These are phyloP conservation scores for Endomychus coccineus DNA, from an alignment of 2,888 invertebrate species.

Conservation along the genomic window DNA sequence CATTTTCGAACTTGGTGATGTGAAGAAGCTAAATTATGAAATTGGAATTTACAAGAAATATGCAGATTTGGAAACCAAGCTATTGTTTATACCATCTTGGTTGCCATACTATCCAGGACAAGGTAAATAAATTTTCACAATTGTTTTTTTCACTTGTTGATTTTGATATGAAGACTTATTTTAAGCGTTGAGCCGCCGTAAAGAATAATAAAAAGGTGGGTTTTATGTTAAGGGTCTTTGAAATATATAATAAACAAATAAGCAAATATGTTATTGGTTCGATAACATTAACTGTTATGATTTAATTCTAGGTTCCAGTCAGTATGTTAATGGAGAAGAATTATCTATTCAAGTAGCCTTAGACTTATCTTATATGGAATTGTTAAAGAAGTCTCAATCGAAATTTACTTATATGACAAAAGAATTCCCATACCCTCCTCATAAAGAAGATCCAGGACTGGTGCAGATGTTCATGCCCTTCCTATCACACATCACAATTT, in stretches of 20 bases:
- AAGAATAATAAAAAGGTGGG: too few relatives aligned
- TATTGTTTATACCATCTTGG: too few relatives aligned
- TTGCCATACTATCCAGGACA: too few relatives aligned
- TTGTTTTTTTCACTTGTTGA: too few relatives aligned
- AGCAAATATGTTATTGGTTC: not conserved
- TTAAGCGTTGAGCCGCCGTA: too few relatives aligned
- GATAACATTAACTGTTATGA: constrained; percentile 2
- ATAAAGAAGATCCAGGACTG: constrained; percentile 33
- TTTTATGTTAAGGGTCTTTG: too few relatives aligned
- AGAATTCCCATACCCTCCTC: constrained; percentile 52
- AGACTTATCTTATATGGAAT: constrained; percentile 50
- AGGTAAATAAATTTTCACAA: too few relatives aligned
- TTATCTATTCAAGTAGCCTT: constrained; percentile 54
- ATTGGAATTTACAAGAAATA: constrained; percentile 8
- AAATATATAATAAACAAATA: not conserved
- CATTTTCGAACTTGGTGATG: constrained; percentile 29
- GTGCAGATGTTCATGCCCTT: constrained; percentile 34
- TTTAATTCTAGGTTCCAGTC: constrained; percentile 34
- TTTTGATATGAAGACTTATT: too few relatives aligned
- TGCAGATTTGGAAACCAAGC: constrained; percentile 16
- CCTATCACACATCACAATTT: constrained; percentile 41
- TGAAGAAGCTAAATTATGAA: constrained; percentile 27
- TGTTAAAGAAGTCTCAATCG: constrained; percentile 19
- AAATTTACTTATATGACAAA: constrained; percentile 40
- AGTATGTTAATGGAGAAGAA: constrained; percentile 45